Conservation (phyloP, 2,113 vertebrate genomes). For the Lontra canadensis region DNA sequence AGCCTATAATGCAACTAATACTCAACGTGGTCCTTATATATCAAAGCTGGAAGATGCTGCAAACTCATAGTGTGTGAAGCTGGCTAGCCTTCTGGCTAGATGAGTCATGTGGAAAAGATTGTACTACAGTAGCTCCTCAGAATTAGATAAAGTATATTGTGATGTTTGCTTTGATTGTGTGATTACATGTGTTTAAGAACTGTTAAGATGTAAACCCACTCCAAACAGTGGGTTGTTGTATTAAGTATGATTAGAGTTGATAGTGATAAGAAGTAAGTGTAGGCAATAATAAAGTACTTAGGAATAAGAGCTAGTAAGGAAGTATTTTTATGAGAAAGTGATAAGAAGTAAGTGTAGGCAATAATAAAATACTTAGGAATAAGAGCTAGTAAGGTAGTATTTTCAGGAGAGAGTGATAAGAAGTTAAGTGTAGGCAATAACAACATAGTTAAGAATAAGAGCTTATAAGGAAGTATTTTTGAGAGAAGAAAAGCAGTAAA, state of each 20-base stretch:
- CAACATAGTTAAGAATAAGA: constrained; percentile 29
- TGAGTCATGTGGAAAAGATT: constrained; percentile 23
- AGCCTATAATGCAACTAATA: neutral
- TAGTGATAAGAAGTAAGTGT: constrained; percentile 10
- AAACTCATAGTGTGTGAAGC: neutral
- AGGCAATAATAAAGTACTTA: constrained; percentile 25
- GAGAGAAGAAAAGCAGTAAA: neutral
- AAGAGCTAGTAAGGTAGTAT: neutral
- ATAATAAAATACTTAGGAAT: constrained; percentile 16
- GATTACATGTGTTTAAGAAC: constrained; percentile 14
- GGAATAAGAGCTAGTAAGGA: neutral
- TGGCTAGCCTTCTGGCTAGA: neutral
- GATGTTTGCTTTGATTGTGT: constrained; percentile 31
- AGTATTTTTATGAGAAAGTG: constrained; percentile 21
- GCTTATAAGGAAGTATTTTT: neutral
- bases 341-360: neutral
- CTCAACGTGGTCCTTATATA: neutral
- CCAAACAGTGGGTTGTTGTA: neutral
- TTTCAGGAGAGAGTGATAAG: constrained; percentile 36
- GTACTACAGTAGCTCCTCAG: neutral
- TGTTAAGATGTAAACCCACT: neutral
- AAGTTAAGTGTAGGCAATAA: neutral
- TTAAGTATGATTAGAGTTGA: constrained; percentile 29
- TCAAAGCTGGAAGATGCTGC: constrained; percentile 24
- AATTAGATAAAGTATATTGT: neutral